phyloP scores from a whole-genome alignment of 2,113 vertebrate genomes.

The Gymnarchus niloticus region DNA sequence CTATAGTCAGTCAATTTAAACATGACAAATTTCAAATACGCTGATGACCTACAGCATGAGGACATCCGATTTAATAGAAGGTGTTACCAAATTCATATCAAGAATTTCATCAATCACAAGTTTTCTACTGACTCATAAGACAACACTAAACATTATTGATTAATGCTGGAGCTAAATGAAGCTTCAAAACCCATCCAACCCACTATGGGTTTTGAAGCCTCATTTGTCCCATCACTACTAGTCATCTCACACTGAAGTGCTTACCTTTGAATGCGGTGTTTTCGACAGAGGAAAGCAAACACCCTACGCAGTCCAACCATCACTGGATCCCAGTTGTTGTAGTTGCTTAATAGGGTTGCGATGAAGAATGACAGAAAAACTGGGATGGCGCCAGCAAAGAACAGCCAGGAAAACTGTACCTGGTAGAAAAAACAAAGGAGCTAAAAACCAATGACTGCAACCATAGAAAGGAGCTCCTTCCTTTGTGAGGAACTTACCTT shows the following conservation, averaged over 20 bases:
- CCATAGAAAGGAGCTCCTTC: not conserved
- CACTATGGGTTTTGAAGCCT: too few relatives aligned
- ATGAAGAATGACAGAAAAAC: conserved; percentile 94
- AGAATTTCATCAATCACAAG: too few relatives aligned
- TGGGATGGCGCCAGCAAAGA: conserved; percentile 85
- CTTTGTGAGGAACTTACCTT: conserved; percentile 65
- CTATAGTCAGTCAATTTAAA: not conserved
- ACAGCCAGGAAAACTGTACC: conserved; percentile 93
- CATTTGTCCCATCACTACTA: too few relatives aligned
- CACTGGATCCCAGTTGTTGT: conserved; percentile 98
- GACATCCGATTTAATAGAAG: not conserved
- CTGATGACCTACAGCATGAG: too few relatives aligned
- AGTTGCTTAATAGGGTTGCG: conserved; percentile 81
- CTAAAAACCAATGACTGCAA: not conserved
- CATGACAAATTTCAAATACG: not conserved
- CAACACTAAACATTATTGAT: too few relatives aligned
- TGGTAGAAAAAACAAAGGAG: conserved; percentile 40
- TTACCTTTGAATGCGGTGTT: conserved; percentile 66
- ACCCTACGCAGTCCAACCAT: conserved; percentile 86
- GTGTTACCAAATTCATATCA: not conserved
- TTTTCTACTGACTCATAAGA: too few relatives aligned
- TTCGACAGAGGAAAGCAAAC: conserved; percentile 85
- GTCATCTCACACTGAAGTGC: not conserved
- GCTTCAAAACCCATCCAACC: too few relatives aligned
- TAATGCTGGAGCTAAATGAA: too few relatives aligned